Conservation (phyloP, 2,113 vertebrate species). For the Candoia aspera region DNA sequence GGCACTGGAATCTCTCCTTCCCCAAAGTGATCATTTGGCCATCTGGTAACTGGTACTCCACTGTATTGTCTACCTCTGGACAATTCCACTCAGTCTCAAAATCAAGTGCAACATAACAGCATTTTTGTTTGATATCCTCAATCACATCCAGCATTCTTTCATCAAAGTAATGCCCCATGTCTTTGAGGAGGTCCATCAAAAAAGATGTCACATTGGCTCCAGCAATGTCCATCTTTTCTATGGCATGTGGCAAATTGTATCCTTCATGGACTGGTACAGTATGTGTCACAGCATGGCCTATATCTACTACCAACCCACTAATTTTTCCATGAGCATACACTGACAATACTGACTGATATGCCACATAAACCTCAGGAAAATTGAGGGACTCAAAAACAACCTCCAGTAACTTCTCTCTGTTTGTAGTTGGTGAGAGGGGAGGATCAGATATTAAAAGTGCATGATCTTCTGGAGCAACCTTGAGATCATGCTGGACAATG, state of each 20-base stretch:
- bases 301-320: conserved; percentile 67
- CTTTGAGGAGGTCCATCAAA: conserved; percentile 49
- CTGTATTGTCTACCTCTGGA: not conserved
- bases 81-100: conserved; percentile 27
- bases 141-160: conserved; percentile 37
- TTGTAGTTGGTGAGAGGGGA: conserved; percentile 65
- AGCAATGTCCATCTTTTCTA: conserved; percentile 60
- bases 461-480: conserved; percentile 51
- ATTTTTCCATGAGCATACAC: conserved; percentile 63
- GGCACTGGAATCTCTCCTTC: conserved; percentile 60
- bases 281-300: conserved; percentile 53
- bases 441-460: conserved; percentile 66
- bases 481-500: conserved; percentile 62
- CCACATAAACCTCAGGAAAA: conserved; percentile 52
- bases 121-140: conserved; percentile 58
- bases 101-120: conserved; percentile 59
- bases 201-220: conserved; percentile 63
- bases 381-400: conserved; percentile 62
- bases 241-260: conserved; percentile 58
- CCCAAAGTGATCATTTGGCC: conserved; percentile 51
- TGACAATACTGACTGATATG: conserved; percentile 57
- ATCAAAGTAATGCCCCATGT: conserved; percentile 16
- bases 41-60: conserved; percentile 53
- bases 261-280: conserved; percentile 61
- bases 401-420: conserved; percentile 68